These are phyloP conservation scores for Erannis defoliaria DNA, from an alignment of 2,888 invertebrate genomes.

Conservation along the genomic window DNA sequence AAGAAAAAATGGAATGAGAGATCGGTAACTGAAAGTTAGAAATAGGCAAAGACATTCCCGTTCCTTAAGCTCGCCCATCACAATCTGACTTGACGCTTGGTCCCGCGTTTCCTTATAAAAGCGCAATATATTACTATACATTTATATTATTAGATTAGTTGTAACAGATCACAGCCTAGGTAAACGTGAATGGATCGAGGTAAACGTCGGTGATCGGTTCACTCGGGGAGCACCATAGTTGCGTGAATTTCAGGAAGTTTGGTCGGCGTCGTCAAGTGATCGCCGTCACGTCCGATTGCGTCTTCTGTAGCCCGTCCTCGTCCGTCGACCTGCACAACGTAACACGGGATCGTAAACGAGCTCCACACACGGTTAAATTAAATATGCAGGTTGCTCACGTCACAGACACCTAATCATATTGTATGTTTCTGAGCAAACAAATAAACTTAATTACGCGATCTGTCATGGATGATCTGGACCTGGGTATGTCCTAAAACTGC, in stretches of 20 bases:
- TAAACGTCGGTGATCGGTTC: slow-evolving; percentile 45
- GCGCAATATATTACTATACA: slow-evolving; percentile 42
- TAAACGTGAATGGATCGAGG: slow-evolving; percentile 66
- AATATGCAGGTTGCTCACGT: too few species aligned
- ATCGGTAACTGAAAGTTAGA: background rate
- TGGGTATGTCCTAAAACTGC: too few species aligned
- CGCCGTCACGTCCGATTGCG: slow-evolving; percentile 70
- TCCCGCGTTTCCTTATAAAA: slow-evolving; percentile 64
- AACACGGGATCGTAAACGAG: too few species aligned
- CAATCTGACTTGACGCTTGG: slow-evolving; percentile 54
- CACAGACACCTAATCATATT: too few species aligned
- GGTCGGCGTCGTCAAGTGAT: slow-evolving; percentile 71
- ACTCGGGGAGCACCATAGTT: slow-evolving; percentile 41
- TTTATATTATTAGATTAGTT: slow-evolving; percentile 63
- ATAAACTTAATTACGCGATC: too few species aligned
- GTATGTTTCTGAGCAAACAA: too few species aligned
- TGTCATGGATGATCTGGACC: too few species aligned
- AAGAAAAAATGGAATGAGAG: background rate
- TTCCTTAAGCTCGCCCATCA: slow-evolving; percentile 37
- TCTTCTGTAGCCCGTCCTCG: slow-evolving; percentile 76
- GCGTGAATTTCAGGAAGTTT: slow-evolving; percentile 32
- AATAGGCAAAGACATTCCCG: background rate
- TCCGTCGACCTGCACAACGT: slow-evolving; percentile 67
- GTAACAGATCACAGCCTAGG: slow-evolving; percentile 85
- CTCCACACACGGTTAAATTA: too few species aligned